Percentiles rank a stretch among this genome's conserved stretches.
These are phyloP conservation scores for Odontamblyopus rebecca DNA, from an alignment of 2,797 vertebrate genomes.

Conservation along the genomic window DNA sequence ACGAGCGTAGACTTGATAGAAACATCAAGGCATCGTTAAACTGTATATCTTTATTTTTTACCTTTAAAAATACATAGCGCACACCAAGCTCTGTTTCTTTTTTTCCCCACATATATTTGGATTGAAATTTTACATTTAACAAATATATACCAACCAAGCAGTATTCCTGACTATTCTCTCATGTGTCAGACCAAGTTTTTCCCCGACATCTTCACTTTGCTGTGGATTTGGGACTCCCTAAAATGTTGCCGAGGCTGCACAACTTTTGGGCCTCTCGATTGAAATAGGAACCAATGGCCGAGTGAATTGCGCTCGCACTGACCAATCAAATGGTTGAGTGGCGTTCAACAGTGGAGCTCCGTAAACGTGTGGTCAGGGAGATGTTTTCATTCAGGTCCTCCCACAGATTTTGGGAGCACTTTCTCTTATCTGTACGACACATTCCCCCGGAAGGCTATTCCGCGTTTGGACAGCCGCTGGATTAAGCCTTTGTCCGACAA, in stretches of 20 bases:
- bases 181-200: background rate
- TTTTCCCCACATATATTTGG: too few relatives aligned
- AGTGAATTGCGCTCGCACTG: slow-evolving; percentile 45
- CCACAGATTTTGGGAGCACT: slow-evolving; percentile 42
- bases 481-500: slow-evolving; percentile 58
- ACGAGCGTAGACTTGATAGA: too few relatives aligned
- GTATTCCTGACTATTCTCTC: background rate
- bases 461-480: slow-evolving; percentile 56
- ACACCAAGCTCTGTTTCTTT: too few relatives aligned
- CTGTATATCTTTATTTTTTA: too few relatives aligned
- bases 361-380: slow-evolving; percentile 57
- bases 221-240: slow-evolving; percentile 26
- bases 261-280: slow-evolving; percentile 39
- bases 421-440: slow-evolving; percentile 60
- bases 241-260: slow-evolving; percentile 46
- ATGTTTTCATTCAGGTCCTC: slow-evolving; percentile 44
- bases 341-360: slow-evolving; percentile 47
- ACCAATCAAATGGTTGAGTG: slow-evolving; percentile 69
- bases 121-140: too few relatives aligned
- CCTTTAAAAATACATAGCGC: too few relatives aligned
- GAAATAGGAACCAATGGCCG: slow-evolving; percentile 50
- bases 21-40: too few relatives aligned
- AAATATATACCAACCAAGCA: background rate
- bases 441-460: slow-evolving; percentile 58
- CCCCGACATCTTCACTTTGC: slow-evolving; percentile 19